Percentiles rank a stretch among this genome's conserved stretches.
These are phyloP conservation scores for Leptobrachium ailaonicum DNA, from an alignment of 2,113 vertebrate genomes.

Conservation along the genomic window DNA sequence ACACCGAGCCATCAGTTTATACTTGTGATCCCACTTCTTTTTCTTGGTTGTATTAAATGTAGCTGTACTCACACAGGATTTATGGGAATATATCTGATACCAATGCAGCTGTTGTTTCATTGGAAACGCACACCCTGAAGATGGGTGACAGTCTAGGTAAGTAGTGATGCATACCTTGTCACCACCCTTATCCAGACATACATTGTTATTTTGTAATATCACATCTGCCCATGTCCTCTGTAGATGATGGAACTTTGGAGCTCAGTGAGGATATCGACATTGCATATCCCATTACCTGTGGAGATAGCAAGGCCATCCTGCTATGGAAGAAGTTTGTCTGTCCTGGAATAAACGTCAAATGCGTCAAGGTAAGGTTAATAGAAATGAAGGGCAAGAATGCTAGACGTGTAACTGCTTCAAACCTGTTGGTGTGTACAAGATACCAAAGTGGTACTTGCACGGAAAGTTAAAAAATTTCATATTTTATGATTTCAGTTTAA, in stretches of 20 bases:
- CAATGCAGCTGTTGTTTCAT: constrained; percentile 76
- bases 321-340: constrained; percentile 96
- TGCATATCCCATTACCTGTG: constrained; percentile 92
- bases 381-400: neutral
- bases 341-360: constrained; percentile 91
- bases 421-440: too few species aligned
- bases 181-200: neutral
- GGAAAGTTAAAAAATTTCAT: too few species aligned
- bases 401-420: too few species aligned
- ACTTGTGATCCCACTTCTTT: neutral
- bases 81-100: constrained; percentile 77
- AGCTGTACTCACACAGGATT: constrained; percentile 70
- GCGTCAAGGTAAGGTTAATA: constrained; percentile 80
- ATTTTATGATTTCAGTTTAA: constrained; percentile 76
- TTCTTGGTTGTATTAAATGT: neutral
- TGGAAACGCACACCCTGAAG: constrained; percentile 83
- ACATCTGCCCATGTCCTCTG: constrained; percentile 25
- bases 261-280: constrained; percentile 82
- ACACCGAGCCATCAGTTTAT: too few species aligned
- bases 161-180: constrained; percentile 36
- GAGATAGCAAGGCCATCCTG: constrained; percentile 88
- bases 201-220: neutral
- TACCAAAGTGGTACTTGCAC: too few species aligned
- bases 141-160: constrained; percentile 78
- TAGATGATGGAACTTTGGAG: constrained; percentile 76